Evolutionary conservation across 2,113 vertebrate species (phyloP).

Genomic region (Oriolus oriolus): DNA sequence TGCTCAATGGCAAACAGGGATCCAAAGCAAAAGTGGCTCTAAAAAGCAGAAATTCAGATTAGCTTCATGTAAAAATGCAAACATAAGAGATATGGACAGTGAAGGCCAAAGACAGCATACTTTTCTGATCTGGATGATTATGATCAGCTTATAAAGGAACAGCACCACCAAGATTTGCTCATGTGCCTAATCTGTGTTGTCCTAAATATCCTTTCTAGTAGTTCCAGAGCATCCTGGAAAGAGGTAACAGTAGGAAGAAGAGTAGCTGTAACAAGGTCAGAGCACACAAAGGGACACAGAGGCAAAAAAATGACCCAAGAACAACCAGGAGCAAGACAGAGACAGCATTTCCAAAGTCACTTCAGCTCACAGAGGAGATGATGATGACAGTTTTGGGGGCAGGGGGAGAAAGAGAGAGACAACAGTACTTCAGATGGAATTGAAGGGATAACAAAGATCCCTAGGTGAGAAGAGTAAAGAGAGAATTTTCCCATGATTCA

Average conservation of each 20-base stretch:
- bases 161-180: background rate
- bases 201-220: background rate
- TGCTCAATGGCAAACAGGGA: background rate
- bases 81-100: background rate
- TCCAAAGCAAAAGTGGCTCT: background rate
- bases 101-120: fast-evolving
- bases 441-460: background rate
- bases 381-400: background rate
- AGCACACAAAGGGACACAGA: background rate
- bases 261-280: background rate
- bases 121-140: background rate
- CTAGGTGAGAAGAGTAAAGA: background rate
- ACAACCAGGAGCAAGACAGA: background rate
- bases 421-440: background rate
- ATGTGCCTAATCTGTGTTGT: background rate
- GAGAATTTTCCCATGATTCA: background rate
- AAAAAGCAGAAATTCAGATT: background rate
- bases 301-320: background rate
- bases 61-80: background rate
- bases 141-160: background rate
- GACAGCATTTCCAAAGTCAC: background rate
- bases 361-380: background rate
- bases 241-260: background rate
- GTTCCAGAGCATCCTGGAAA: background rate
- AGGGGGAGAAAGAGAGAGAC: background rate